phyloP scores from a whole-genome alignment of 2,888 invertebrate genomes.

The Amiota minor region DNA sequence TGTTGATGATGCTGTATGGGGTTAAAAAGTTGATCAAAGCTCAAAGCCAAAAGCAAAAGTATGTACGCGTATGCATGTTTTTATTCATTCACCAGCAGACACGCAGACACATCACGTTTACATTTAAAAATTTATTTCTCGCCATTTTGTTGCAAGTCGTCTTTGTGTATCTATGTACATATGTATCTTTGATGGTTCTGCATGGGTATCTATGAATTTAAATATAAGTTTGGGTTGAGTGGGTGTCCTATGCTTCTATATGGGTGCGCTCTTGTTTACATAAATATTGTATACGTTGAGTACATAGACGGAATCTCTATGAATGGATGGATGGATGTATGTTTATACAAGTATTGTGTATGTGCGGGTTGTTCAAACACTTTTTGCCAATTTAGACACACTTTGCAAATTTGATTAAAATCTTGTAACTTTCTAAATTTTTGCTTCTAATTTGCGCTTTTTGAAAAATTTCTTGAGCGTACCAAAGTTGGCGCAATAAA shows the following conservation, averaged over 20 bases:
- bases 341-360: background rate
- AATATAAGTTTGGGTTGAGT: no score
- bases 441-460: constrained; percentile 49
- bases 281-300: no score
- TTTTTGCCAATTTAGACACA: constrained; percentile 63
- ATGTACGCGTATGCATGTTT: background rate
- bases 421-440: constrained; percentile 47
- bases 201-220: no score
- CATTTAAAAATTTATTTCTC: background rate
- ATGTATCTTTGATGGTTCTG: background rate
- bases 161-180: background rate
- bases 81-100: background rate
- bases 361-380: constrained; percentile 30
- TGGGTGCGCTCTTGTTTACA: no score
- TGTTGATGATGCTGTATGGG: constrained; percentile 41
- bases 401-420: constrained; percentile 66
- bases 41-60: constrained; percentile 52
- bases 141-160: constrained; percentile 14
- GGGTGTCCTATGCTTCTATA: no score
- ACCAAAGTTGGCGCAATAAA: constrained; percentile 14
- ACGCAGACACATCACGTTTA: constrained; percentile 57
- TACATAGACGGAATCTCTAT: no score
- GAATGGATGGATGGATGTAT: background rate
- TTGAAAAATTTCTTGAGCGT: constrained; percentile 25
- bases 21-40: constrained; percentile 62